Conservation (phyloP, 2,888 invertebrate genomes). For the Brachylomia viminalis region DNA sequence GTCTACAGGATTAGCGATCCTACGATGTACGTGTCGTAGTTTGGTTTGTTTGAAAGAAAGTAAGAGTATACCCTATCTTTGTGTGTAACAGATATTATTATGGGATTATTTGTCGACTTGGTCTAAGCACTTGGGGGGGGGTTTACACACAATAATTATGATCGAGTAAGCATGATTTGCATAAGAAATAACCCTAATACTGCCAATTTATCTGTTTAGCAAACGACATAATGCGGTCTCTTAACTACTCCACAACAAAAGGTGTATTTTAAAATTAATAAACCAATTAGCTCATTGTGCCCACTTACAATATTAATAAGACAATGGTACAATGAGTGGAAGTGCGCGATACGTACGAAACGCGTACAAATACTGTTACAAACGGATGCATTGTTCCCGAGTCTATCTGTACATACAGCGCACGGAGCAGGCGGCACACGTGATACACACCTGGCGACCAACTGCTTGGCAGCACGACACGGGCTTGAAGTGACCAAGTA, state of each 20-base stretch:
- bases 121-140: no score
- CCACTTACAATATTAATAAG: not conserved
- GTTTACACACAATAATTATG: no score
- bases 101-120: not conserved
- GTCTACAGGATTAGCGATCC: not conserved
- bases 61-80: not conserved
- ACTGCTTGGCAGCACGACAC: not conserved
- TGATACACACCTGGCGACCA: not conserved
- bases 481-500: not conserved
- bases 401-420: not conserved
- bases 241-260: not conserved
- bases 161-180: not conserved
- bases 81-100: not conserved
- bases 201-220: not conserved
- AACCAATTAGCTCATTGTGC: not conserved
- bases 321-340: not conserved
- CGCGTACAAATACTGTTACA: slow-evolving; percentile 2
- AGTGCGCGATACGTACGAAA: not conserved
- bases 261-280: not conserved
- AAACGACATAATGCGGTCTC: not conserved
- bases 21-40: not conserved
- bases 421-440: not conserved
- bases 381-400: not conserved
- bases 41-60: not conserved
- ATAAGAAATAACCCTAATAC: not conserved